These are phyloP conservation scores for Panzeria rudis DNA, from an alignment of 2,888 invertebrate species.

Conservation along the genomic window DNA sequence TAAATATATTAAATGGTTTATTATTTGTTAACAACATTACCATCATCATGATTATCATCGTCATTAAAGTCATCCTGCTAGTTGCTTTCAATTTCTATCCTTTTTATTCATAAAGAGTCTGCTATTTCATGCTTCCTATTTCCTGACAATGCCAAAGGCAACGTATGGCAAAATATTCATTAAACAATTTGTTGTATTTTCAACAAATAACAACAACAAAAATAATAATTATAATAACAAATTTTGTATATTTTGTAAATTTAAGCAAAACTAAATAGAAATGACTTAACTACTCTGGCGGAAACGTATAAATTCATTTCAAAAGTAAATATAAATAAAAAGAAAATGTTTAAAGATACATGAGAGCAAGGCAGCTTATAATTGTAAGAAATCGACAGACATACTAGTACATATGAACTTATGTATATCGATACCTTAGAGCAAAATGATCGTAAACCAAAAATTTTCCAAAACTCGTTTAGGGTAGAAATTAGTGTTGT, in stretches of 20 bases:
- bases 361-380: slow-evolving; percentile 8
- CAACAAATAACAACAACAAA: neutral
- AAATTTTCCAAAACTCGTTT: too few relatives aligned
- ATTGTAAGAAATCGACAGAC: neutral
- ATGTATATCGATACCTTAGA: too few relatives aligned
- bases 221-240: slow-evolving; percentile 12
- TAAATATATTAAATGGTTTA: neutral
- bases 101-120: neutral
- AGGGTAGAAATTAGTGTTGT: too few relatives aligned
- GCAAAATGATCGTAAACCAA: too few relatives aligned
- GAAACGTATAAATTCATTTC: neutral
- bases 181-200: slow-evolving; percentile 24
- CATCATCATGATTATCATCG: neutral
- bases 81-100: neutral
- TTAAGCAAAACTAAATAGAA: slow-evolving; percentile 4
- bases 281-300: neutral
- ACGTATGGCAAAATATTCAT: slow-evolving; percentile 15
- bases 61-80: neutral
- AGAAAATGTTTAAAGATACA: neutral
- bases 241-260: slow-evolving; percentile 18
- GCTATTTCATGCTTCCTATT: neutral
- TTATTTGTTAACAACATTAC: slow-evolving; percentile 1
- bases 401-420: too few relatives aligned
- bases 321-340: slow-evolving; percentile 16
- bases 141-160: neutral